Percentiles rank a stretch among this genome's conserved stretches.
These are phyloP conservation scores for Lates calcarifer DNA, from an alignment of 2,113 vertebrate species.

Conservation along the genomic window DNA sequence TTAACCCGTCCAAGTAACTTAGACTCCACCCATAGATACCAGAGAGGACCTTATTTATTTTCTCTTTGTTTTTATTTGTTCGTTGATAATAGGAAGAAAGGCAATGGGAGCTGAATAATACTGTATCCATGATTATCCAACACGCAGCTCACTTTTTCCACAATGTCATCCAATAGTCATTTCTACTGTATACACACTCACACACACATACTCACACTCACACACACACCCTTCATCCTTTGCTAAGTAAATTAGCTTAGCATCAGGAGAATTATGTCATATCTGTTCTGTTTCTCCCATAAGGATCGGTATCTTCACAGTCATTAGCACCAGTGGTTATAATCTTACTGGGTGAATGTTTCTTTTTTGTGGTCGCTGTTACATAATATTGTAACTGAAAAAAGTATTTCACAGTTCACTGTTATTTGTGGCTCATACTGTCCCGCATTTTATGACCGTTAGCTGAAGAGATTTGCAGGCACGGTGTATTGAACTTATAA, in stretches of 20 bases:
- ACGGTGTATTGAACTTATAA: not conserved
- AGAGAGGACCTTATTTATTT: conserved; percentile 29
- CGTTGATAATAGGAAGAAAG: conserved; percentile 26
- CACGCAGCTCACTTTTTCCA: conserved; percentile 66
- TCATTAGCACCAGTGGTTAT: conserved; percentile 38
- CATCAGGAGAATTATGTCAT: conserved; percentile 55
- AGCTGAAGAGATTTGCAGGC: not conserved
- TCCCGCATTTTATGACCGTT: not conserved
- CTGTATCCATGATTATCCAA: conserved; percentile 23
- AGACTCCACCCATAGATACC: conserved; percentile 26
- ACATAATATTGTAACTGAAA: conserved; percentile 21
- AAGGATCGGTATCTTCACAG: conserved; percentile 49
- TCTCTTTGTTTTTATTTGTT: conserved; percentile 34
- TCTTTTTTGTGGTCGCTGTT: conserved; percentile 21
- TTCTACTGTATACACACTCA: conserved; percentile 21
- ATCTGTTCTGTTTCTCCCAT: conserved; percentile 51
- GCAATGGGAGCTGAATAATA: conserved; percentile 9
- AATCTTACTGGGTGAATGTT: conserved; percentile 33
- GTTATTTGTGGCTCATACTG: not conserved
- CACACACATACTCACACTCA: conserved; percentile 23
- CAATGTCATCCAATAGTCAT: conserved; percentile 58
- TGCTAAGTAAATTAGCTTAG: conserved; percentile 46
- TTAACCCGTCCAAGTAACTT: not conserved
- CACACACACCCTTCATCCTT: conserved; percentile 12
- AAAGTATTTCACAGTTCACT: not conserved